Evolutionary conservation across 2,797 vertebrate species (phyloP).

Genomic region (Sebastes nivosus): DNA sequence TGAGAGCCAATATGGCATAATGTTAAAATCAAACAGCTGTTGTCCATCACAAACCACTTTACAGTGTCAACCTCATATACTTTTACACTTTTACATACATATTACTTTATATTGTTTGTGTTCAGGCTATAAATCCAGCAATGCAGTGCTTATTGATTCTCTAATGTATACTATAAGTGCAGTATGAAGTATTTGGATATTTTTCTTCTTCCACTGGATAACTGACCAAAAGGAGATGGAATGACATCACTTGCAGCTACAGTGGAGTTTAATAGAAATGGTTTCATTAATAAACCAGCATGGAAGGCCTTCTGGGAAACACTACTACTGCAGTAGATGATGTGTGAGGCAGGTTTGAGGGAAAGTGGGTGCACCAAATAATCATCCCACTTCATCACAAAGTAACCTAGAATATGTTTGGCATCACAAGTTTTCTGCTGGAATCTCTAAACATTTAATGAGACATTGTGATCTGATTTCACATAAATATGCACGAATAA

Average conservation of each 20-base stretch:
- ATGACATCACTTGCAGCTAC: not conserved
- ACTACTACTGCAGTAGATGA: not conserved
- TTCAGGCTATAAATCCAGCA: not conserved
- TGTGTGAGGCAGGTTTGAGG: not conserved
- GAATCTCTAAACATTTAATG: no score
- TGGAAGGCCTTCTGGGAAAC: slow-evolving; percentile 23
- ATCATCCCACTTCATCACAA: slow-evolving; percentile 3
- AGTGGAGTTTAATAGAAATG: not conserved
- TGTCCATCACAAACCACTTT: not conserved
- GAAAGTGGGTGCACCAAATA: not conserved
- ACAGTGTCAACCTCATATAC: not conserved
- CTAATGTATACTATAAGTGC: not conserved
- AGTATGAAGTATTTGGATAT: not conserved
- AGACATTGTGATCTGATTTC: not conserved
- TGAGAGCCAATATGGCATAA: not conserved
- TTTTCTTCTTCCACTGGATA: not conserved
- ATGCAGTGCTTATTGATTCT: not conserved
- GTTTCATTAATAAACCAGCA: slow-evolving; percentile 17
- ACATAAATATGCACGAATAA: not conserved
- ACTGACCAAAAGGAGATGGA: no score
- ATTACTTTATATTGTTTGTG: not conserved
- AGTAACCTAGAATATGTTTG: not conserved
- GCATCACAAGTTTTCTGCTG: not conserved
- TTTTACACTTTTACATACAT: not conserved
- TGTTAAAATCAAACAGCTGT: not conserved